Evolutionary conservation across 1,140 invertebrate genomes (phyloP).

Genomic region (Drosophila pandora): DNA sequence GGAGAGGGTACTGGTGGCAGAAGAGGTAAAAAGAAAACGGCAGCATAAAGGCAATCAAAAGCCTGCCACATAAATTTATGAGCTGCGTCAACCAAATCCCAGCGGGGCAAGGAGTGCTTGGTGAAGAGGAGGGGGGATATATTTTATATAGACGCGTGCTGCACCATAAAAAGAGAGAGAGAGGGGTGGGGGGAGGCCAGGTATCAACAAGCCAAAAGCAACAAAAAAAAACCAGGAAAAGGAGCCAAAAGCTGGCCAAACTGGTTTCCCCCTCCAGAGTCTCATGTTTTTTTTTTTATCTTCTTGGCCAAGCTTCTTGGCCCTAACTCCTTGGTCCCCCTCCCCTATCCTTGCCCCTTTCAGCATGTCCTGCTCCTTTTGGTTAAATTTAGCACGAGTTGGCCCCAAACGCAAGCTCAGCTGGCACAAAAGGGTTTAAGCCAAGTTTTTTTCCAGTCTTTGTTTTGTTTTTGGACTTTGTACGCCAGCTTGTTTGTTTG

Average conservation of each 20-base stretch:
- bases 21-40: slow-evolving; percentile 21
- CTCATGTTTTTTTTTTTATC: too few relatives aligned
- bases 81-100: slow-evolving; percentile 68
- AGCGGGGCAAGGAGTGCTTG: slow-evolving; percentile 5
- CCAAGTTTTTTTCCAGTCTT: background rate
- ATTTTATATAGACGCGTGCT: slow-evolving; percentile 38
- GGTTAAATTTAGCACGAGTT: slow-evolving; percentile 73
- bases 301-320: background rate
- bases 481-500: slow-evolving; percentile 16
- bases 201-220: too few relatives aligned
- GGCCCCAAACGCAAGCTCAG: slow-evolving; percentile 34
- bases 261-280: slow-evolving; percentile 18
- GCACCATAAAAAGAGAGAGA: slow-evolving; percentile 20
- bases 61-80: slow-evolving; percentile 76
- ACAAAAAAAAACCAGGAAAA: slow-evolving; percentile 60
- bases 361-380: slow-evolving; percentile 16
- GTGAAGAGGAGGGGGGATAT: background rate
- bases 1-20: background rate
- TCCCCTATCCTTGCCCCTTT: background rate
- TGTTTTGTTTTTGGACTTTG: slow-evolving; percentile 51
- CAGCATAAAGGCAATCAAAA: slow-evolving; percentile 66
- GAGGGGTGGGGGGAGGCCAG: too few relatives aligned
- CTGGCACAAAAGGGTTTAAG: slow-evolving; percentile 23
- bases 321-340: background rate
- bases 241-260: slow-evolving; percentile 38